Evolutionary conservation across 1,140 invertebrate genomes (phyloP).

Genomic region (Dendrolimus punctatus): DNA sequence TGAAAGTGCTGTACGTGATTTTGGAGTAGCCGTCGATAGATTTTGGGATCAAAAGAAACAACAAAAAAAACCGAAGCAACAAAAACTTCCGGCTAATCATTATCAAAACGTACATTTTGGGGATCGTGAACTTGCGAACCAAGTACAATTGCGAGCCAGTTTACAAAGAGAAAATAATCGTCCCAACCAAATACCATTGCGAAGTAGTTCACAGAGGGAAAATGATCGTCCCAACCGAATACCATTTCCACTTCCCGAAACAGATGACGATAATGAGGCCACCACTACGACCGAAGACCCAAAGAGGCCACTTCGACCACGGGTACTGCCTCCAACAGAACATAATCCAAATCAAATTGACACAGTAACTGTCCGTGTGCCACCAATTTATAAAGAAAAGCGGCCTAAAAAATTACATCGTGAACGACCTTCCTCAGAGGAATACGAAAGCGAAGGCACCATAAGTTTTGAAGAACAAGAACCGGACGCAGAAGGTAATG

Average conservation of each 20-base stretch:
- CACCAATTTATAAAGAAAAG: constrained; percentile 63
- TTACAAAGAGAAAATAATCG: too few relatives aligned
- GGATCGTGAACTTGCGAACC: constrained; percentile 39
- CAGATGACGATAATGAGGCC: constrained; percentile 39
- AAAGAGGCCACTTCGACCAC: constrained; percentile 43
- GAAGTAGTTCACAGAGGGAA: constrained; percentile 20
- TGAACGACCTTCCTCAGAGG: constrained; percentile 31
- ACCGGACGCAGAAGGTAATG: constrained; percentile 32
- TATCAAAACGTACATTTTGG: constrained; percentile 60
- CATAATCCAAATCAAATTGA: constrained; percentile 67
- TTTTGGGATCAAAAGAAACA: constrained; percentile 54
- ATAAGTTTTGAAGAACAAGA: constrained; percentile 10
- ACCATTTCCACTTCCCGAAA: constrained; percentile 23
- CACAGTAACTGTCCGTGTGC: constrained; percentile 64
- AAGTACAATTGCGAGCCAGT: constrained; percentile 23
- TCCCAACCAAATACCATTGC: constrained; percentile 14
- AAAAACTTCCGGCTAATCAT: constrained; percentile 32
- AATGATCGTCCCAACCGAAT: constrained; percentile 28
- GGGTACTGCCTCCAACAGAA: constrained; percentile 62
- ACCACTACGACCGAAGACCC: constrained; percentile 66
- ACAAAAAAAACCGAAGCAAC: constrained; percentile 16
- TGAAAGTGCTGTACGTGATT: constrained; percentile 43
- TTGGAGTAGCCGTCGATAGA: constrained; percentile 50
- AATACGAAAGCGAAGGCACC: constrained; percentile 26
- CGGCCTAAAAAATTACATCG: constrained; percentile 57